Conservation (phyloP, 2,113 vertebrate genomes). For the Anolis sagrei region DNA sequence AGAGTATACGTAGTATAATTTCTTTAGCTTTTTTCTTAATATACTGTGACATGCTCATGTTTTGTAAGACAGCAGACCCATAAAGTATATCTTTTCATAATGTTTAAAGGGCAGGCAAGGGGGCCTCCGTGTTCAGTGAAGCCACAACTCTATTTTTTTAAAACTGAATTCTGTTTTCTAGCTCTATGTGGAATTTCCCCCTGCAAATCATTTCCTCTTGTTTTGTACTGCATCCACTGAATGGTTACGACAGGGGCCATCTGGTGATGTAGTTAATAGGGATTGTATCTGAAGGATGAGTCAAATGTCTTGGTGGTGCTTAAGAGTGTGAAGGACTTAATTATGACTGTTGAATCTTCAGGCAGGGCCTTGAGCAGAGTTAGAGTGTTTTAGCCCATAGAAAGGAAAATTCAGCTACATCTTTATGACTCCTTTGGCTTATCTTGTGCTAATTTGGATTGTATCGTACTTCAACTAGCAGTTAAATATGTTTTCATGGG, state of each 20-base stretch:
- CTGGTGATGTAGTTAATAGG: neutral
- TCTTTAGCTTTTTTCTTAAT: neutral
- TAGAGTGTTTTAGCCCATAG: neutral
- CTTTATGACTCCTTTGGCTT: neutral
- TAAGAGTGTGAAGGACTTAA: neutral
- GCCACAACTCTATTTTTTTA: neutral
- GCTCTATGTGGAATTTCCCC: neutral
- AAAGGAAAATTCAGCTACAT: neutral
- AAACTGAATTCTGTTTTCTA: neutral
- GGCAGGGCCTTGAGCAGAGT: neutral
- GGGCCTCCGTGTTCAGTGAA: neutral
- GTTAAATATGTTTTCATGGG: neutral
- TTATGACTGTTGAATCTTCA: neutral
- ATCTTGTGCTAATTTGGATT: neutral
- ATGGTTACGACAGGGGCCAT: neutral
- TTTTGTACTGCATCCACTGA: neutral
- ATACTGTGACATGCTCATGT: neutral
- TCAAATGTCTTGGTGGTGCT: neutral
- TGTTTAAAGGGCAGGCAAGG: constrained; percentile 8
- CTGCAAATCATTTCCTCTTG: neutral
- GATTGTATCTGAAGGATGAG: neutral
- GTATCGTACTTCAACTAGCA: neutral
- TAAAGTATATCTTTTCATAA: constrained; percentile 5
- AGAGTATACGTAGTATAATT: constrained; percentile 14
- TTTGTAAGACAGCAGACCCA: neutral